phyloP scores from a whole-genome alignment of 2,888 invertebrate species.

The Pristionchus maxplancki region DNA sequence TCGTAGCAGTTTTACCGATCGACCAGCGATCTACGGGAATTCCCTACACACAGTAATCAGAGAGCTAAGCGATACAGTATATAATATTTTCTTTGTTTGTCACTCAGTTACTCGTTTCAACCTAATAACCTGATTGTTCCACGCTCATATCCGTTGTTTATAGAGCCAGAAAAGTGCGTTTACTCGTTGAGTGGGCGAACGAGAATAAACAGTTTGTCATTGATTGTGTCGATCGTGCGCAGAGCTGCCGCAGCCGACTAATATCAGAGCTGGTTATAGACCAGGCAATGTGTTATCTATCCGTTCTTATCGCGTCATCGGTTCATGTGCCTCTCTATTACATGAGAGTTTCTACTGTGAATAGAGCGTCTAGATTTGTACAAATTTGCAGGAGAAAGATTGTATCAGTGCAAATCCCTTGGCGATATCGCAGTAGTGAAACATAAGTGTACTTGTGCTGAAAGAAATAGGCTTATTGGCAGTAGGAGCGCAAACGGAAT shows the following conservation, averaged over 20 bases:
- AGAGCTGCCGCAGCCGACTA: slow-evolving; percentile 6
- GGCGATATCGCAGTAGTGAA: too few species aligned
- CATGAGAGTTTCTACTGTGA: not conserved
- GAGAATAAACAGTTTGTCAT: slow-evolving; percentile 5
- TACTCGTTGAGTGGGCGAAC: not conserved
- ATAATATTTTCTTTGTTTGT: not conserved
- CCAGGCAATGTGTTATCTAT: slow-evolving; percentile 34
- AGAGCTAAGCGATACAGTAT: not conserved
- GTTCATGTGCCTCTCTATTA: not conserved
- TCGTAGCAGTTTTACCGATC: not conserved
- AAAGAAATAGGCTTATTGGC: not conserved
- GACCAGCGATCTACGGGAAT: slow-evolving; percentile 20
- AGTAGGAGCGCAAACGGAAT: too few species aligned
- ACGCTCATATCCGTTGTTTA: not conserved
- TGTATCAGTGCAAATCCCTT: too few species aligned
- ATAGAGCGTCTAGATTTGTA: too few species aligned
- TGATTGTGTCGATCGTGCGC: slow-evolving; percentile 21
- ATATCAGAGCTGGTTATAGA: not conserved
- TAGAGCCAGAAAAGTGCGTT: not conserved
- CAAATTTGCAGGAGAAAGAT: too few species aligned
- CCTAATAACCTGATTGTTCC: not conserved
- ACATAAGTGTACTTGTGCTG: too few species aligned
- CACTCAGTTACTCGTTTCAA: not conserved
- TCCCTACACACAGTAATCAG: slow-evolving; percentile 16
- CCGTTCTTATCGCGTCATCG: not conserved